Base-by-base conservation (phyloP, 2,113 vertebrate species). In the Trichomycterus rosablanca region DNA sequence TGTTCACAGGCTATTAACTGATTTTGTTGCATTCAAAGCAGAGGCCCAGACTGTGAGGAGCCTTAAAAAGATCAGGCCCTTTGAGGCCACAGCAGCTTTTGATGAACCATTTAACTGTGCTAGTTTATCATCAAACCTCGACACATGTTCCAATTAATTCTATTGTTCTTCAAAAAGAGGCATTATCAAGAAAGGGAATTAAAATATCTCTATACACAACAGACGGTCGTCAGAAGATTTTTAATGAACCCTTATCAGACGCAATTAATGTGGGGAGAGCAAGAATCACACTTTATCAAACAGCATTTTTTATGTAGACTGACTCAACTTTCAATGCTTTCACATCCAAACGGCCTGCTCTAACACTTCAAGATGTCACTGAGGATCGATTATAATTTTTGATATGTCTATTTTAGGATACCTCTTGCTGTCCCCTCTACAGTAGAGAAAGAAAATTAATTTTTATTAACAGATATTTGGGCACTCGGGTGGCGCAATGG, bases 221-320 rank as follows among this genome's bases (percentile, higher is more conserved):
- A 46, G n/a, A 57, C 32, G 11, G 52, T 52, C 32, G 52, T 52
- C 32, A 28, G 22, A 45, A 24, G 53, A 63, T 51, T 63, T 67
- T 58, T 32, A 67, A 67, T 37, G 59, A 45, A 54, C 14, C 11
- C 72, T 73, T 61, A 73, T 71, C 63, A 68, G 44, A 39, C 16
- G n/a, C 26, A 40, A 24, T 23, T 49, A 45, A 51, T n/a, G n/a
- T n/a, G n/a, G n/a, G n/a, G 26, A 30, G 7, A 30, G 26, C 7
- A 30, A 30, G 3, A 4, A 30, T 3, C 3, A 30, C 26, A 30
- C 26, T 7, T 7, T 30, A 3, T 30, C 26, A 30, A 30, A n/a
- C n/a, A n/a, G n/a, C n/a, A n/a, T n/a, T n/a, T n/a, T n/a, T n/a
- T n/a, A n/a, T n/a, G n/a, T n/a, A n/a, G n/a, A n/a, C n/a, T 30